Percentiles rank a stretch among this genome's conserved stretches.
Conservation (phyloP, 1,140 invertebrate genomes). For the Lordiphosa mommai region DNA sequence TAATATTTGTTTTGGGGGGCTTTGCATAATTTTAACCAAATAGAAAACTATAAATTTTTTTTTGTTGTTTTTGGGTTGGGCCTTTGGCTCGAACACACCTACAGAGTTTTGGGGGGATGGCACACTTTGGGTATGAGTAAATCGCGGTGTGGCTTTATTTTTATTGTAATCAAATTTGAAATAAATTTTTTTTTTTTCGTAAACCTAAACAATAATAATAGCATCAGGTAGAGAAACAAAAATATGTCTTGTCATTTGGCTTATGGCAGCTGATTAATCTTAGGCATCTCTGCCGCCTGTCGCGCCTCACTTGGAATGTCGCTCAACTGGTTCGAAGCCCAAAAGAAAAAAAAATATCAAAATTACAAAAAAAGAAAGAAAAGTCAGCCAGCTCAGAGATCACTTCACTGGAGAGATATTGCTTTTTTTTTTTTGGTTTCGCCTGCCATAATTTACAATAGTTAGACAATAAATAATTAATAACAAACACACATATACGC, state of each 20-base stretch:
- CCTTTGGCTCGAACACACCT: slow-evolving; percentile 30
- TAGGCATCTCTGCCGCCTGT: slow-evolving; percentile 50
- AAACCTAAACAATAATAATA: slow-evolving; percentile 62
- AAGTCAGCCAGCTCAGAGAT: slow-evolving; percentile 48
- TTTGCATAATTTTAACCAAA: slow-evolving; percentile 67
- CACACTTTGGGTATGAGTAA: slow-evolving; percentile 49
- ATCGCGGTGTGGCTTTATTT: slow-evolving; percentile 55
- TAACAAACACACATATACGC: slow-evolving; percentile 33
- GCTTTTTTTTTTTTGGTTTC: slow-evolving; percentile 28
- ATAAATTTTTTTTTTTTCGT: slow-evolving; percentile 60
- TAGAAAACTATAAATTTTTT: slow-evolving; percentile 69
- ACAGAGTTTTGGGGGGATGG: slow-evolving; percentile 14
- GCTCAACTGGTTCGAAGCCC: slow-evolving; percentile 12
- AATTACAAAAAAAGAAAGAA: slow-evolving; percentile 41
- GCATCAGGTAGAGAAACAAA: slow-evolving; percentile 37
- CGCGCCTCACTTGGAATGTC: slow-evolving; percentile 6
- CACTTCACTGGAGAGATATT: slow-evolving; percentile 23
- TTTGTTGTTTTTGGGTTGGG: slow-evolving; percentile 55
- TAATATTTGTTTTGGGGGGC: slow-evolving; percentile 33
- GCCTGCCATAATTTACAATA: slow-evolving; percentile 66
- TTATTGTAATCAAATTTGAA: slow-evolving; percentile 74
- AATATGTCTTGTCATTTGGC: slow-evolving; percentile 74
- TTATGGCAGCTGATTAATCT: slow-evolving; percentile 76
- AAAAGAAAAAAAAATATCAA: not conserved
- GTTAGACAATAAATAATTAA: slow-evolving; percentile 69